These are phyloP conservation scores for Oreochromis tanganicae DNA, from an alignment of 2,113 vertebrate genomes.

Conservation along the genomic window DNA sequence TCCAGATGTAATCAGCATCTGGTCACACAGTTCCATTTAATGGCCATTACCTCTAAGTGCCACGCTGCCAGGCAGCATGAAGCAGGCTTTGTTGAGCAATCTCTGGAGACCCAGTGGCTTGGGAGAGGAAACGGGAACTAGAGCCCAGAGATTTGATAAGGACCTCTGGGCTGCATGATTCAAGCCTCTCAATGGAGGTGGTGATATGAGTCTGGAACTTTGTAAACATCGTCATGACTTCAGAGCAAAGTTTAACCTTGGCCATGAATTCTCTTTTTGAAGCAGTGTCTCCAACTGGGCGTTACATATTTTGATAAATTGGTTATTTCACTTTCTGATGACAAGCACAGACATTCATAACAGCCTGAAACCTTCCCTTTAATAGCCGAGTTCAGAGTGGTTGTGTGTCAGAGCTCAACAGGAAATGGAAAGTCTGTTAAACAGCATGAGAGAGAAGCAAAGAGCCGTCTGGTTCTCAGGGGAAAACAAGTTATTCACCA, in stretches of 20 bases:
- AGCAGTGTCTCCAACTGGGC: neutral
- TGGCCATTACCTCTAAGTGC: constrained; percentile 52
- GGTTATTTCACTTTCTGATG: neutral
- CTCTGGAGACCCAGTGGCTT: constrained; percentile 30
- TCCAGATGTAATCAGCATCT: constrained; percentile 57
- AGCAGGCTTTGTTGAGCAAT: constrained; percentile 46
- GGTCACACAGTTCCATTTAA: constrained; percentile 53
- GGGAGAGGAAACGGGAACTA: constrained; percentile 51
- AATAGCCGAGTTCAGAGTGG: neutral
- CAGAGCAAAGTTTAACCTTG: neutral
- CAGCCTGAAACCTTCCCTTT: neutral
- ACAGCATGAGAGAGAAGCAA: constrained; percentile 51
- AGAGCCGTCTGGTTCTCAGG: constrained; percentile 54
- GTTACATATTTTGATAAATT: neutral
- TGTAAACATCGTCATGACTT: neutral
- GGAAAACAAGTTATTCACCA: neutral
- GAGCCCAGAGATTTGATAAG: constrained; percentile 56
- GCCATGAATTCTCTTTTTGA: neutral
- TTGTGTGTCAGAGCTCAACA: constrained; percentile 33
- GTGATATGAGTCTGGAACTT: constrained; percentile 6
- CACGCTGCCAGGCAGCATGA: constrained; percentile 42
- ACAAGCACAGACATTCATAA: neutral
- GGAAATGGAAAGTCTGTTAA: constrained; percentile 65
- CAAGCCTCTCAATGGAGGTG: constrained; percentile 16
- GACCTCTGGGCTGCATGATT: neutral